Base-by-base conservation (phyloP, 2,113 vertebrate genomes). In the Cebidichthys violaceus region DNA sequence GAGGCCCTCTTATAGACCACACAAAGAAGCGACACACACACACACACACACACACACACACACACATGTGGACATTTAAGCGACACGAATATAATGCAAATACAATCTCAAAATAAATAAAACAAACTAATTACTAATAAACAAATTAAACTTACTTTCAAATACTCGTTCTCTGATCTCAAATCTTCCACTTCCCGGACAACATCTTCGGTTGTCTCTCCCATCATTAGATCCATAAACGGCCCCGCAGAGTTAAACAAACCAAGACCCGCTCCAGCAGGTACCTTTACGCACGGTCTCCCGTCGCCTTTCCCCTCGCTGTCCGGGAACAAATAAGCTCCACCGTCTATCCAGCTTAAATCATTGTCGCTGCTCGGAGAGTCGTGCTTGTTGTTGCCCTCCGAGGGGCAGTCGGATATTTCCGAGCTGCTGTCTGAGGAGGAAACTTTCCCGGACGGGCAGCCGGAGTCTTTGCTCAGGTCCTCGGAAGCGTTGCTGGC, bases 121-220 rank as follows among this genome's bases (percentile, higher is more conserved):
- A 60, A 55, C 13, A 60, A 64, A 68, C 8, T 13, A 0, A 41
- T 47, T 27, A 1, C n/a, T n/a, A n/a, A n/a, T n/a, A n/a, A n/a
- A n/a, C n/a, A 11, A 68, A 81, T 66, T 24, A 43, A 60, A 85
- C 95, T 91, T 94, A 99, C 98, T 96, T 98, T 99, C 80, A 99
- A 95, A 94, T 99, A 99, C 92, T 98, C 98, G 92, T 99, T 99
- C 94, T 99, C 98, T 1, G 98, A 98, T 89, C 97, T 96, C 86
- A 99, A 80, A 70, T 99, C 98, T n/a, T 99, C 97, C 88, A 98
- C 93, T 86, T 99, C 98, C 3, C 96, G 94, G 77, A 96, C 75
- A 10, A 99, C 94, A 57, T 97, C 96, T 10, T 97, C 96, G 0
- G 94, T 95, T 50, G 95, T 94, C 15, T 93, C 90, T 29, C 82